phyloP scores from a whole-genome alignment of 2,888 invertebrate species.

The Cyaniris semiargus region DNA sequence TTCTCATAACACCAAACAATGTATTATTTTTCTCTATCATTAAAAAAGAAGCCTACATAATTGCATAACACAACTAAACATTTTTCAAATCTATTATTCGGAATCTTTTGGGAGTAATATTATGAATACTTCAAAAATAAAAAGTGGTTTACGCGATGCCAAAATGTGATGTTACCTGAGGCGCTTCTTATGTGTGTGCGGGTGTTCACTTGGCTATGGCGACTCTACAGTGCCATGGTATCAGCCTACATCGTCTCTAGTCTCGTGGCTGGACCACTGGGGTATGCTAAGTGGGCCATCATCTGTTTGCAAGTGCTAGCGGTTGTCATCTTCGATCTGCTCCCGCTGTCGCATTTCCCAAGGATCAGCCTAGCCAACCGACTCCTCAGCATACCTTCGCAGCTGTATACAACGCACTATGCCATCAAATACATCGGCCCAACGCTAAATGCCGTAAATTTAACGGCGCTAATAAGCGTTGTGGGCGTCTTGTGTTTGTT shows the following conservation, averaged over 20 bases:
- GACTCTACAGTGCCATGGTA: slow-evolving; percentile 47
- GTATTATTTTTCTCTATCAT: too few species aligned
- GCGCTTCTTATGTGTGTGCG: slow-evolving; percentile 44
- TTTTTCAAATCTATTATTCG: background rate
- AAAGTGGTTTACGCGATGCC: background rate
- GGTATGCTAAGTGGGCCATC: slow-evolving; percentile 43
- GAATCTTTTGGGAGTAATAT: background rate
- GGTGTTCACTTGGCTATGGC: slow-evolving; percentile 50
- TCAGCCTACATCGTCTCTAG: slow-evolving; percentile 51
- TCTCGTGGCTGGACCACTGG: slow-evolving; percentile 41
- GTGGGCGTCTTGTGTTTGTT: slow-evolving; percentile 47
- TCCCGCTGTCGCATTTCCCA: slow-evolving; percentile 47
- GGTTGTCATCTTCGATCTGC: slow-evolving; percentile 43
- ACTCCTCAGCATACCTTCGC: slow-evolving; percentile 52
- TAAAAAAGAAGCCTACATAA: too few species aligned
- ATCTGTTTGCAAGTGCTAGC: slow-evolving; percentile 43
- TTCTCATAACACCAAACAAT: too few species aligned
- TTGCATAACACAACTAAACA: too few species aligned
- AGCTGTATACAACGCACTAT: slow-evolving; percentile 50
- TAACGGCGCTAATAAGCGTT: slow-evolving; percentile 46
- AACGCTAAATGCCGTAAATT: slow-evolving; percentile 45
- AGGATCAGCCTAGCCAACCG: slow-evolving; percentile 51
- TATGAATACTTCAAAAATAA: background rate
- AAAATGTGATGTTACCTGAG: slow-evolving; percentile 35
- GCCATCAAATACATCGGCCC: slow-evolving; percentile 49